These are phyloP conservation scores for Netelia inedita DNA, from an alignment of 2,888 invertebrate genomes.

Conservation along the genomic window DNA sequence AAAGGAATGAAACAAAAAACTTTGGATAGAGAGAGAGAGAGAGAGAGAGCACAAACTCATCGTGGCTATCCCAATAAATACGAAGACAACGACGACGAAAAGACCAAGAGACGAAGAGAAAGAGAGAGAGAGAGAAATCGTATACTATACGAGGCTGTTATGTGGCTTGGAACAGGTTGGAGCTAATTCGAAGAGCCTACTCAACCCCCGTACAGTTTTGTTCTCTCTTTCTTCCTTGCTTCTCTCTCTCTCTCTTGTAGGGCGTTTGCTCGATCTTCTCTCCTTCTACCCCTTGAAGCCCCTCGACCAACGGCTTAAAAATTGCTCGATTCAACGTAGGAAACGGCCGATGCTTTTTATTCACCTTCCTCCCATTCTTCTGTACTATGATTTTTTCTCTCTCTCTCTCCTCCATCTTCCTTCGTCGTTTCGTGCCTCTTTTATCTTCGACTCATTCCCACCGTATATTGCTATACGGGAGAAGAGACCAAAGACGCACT, in stretches of 20 bases:
- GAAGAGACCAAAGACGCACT: background rate
- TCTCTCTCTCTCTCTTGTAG: background rate
- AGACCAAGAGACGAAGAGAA: slow-evolving; percentile 4
- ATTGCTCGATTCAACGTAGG: slow-evolving; percentile 80
- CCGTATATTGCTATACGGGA: slow-evolving; percentile 39
- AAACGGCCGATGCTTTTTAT: slow-evolving; percentile 79
- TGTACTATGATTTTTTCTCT: slow-evolving; percentile 72
- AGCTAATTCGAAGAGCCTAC: slow-evolving; percentile 81
- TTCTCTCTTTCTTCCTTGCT: background rate
- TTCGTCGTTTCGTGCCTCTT: slow-evolving; percentile 33
- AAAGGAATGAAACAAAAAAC: slow-evolving; percentile 62
- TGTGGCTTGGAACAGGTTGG: slow-evolving; percentile 81
- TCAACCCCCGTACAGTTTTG: slow-evolving; percentile 42
- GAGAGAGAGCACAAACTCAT: slow-evolving; percentile 60
- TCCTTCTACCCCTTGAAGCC: slow-evolving; percentile 49
- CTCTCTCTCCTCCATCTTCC: slow-evolving; percentile 67
- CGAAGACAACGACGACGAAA: slow-evolving; percentile 82
- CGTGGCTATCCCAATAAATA: slow-evolving; percentile 83
- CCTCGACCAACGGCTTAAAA: slow-evolving; percentile 75
- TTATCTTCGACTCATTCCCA: slow-evolving; percentile 70
- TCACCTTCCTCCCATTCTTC: slow-evolving; percentile 73
- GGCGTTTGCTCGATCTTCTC: slow-evolving; percentile 50
- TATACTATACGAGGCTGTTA: slow-evolving; percentile 75
- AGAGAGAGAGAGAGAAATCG: slow-evolving; percentile 28
- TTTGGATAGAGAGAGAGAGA: slow-evolving; percentile 50